These are phyloP conservation scores for Gobiocypris rarus DNA, from an alignment of 2,113 vertebrate species.

Conservation along the genomic window DNA sequence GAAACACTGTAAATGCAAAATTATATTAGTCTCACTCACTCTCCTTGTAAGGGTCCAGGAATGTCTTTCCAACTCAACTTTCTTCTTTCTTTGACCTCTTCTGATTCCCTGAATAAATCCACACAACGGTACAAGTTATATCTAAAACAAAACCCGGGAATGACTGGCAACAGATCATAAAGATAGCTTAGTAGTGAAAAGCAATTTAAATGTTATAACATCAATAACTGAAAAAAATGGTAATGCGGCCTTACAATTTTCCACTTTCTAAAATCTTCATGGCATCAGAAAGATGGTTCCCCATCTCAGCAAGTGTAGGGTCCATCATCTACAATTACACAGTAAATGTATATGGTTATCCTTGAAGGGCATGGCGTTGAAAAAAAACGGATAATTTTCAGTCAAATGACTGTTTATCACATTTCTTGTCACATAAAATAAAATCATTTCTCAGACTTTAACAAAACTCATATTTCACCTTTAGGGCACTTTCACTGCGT, in stretches of 20 bases:
- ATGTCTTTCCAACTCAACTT: constrained; percentile 81
- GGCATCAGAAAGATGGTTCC: constrained; percentile 90
- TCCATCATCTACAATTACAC: constrained; percentile 78
- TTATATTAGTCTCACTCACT: constrained; percentile 72
- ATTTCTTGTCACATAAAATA: background rate
- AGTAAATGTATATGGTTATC: background rate
- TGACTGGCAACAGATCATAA: background rate
- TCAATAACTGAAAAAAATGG: background rate
- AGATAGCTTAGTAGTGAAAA: background rate
- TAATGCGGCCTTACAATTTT: constrained; percentile 75
- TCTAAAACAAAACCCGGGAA: background rate
- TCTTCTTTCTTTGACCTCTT: constrained; percentile 76
- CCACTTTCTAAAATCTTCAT: constrained; percentile 90
- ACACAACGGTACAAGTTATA: background rate
- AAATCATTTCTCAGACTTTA: constrained; percentile 6
- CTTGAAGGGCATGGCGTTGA: background rate
- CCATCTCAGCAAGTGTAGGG: constrained; percentile 87
- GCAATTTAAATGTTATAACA: background rate
- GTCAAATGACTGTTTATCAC: background rate
- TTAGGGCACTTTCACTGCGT: background rate
- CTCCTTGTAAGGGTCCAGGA: constrained; percentile 92
- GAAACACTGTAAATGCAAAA: background rate
- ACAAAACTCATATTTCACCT: background rate
- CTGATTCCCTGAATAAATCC: constrained; percentile 73
- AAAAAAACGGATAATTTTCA: background rate